A percentile compares a stretch with the other conserved stretches of the same genome.
Evolutionary conservation across 2,888 invertebrate genomes (phyloP).

Genomic region (Pammene aurita): DNA sequence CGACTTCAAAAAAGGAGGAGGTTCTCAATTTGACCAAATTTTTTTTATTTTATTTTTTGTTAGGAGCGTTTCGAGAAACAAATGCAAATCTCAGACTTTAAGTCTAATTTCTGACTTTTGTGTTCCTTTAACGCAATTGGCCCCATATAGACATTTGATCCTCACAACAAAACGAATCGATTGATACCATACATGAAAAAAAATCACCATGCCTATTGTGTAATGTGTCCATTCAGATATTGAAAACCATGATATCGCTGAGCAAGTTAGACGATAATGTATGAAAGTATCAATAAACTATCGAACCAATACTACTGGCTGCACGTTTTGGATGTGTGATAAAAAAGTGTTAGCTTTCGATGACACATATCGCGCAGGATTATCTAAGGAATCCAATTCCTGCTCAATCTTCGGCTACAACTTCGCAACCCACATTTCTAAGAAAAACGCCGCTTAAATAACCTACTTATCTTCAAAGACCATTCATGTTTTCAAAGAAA

Average conservation of each 20-base stretch:
- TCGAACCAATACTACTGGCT: background rate
- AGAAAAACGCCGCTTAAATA: background rate
- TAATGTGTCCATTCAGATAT: too few species aligned
- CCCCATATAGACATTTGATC: too few species aligned
- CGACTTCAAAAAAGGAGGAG: too few species aligned
- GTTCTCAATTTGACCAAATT: too few species aligned
- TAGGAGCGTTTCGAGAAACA: too few species aligned
- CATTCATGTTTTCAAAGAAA: constrained; percentile 23
- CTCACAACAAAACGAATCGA: too few species aligned
- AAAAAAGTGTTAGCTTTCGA: background rate
- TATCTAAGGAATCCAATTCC: background rate
- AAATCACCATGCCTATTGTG: too few species aligned
- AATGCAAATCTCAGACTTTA: too few species aligned
- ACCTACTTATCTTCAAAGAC: background rate
- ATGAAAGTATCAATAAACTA: background rate
- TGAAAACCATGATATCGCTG: background rate
- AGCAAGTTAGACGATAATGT: background rate
- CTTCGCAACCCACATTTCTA: background rate
- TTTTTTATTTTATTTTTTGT: too few species aligned
- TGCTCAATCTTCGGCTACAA: background rate
- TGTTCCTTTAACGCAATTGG: too few species aligned
- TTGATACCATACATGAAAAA: too few species aligned
- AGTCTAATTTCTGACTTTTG: too few species aligned
- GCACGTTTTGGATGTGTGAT: background rate
- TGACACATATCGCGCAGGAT: background rate